These are phyloP conservation scores for Copsychus sechellarum DNA, from an alignment of 2,113 vertebrate genomes.

Conservation along the genomic window DNA sequence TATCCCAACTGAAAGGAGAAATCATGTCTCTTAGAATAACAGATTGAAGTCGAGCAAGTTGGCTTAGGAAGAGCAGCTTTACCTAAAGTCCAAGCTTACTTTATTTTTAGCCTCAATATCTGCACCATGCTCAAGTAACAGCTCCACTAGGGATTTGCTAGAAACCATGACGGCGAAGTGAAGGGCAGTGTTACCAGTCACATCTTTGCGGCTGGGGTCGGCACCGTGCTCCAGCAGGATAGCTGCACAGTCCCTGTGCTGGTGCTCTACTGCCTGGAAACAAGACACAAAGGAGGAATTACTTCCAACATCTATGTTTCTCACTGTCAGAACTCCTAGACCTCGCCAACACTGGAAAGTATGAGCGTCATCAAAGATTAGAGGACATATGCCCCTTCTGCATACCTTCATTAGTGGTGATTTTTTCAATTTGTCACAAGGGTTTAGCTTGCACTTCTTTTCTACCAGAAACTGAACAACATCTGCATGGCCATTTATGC, in stretches of 20 bases:
- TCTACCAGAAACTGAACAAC: conserved; percentile 81
- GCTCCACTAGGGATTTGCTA: conserved; percentile 61
- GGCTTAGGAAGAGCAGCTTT: not conserved
- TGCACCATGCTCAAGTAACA: conserved; percentile 77
- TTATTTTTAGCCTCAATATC: conserved; percentile 78
- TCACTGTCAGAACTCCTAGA: not conserved
- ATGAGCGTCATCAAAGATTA: accelerated
- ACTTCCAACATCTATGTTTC: not conserved
- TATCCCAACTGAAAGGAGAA: conserved; percentile 74
- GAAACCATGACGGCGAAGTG: conserved; percentile 78
- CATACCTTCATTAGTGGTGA: conserved; percentile 87
- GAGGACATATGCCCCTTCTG: not conserved
- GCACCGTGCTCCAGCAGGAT: conserved; percentile 82
- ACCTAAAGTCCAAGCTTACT: conserved; percentile 59
- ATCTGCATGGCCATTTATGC: conserved; percentile 78
- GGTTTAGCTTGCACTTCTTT: conserved; percentile 81
- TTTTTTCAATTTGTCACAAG: conserved; percentile 78
- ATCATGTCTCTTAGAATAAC: not conserved
- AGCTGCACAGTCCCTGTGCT: conserved; percentile 76
- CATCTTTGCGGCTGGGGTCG: not conserved
- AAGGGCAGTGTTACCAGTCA: conserved; percentile 79
- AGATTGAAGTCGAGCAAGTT: not conserved
- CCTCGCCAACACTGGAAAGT: not conserved
- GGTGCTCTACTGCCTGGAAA: conserved; percentile 81
- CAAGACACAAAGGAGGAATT: not conserved